These are phyloP conservation scores for Pheucticus melanocephalus DNA, from an alignment of 2,113 vertebrate species.

Conservation along the genomic window DNA sequence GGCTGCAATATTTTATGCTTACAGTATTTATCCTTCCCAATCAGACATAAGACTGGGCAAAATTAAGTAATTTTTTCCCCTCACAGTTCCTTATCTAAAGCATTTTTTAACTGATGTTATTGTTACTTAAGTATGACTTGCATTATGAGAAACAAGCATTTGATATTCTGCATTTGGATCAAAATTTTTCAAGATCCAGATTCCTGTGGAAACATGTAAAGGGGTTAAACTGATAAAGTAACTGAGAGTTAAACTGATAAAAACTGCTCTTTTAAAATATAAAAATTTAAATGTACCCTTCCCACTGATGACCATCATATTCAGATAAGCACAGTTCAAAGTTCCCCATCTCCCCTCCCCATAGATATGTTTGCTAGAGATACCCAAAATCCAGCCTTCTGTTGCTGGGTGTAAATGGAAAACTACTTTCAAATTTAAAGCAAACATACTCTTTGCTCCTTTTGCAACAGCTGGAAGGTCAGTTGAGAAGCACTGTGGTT, in stretches of 20 bases:
- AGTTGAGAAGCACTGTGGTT: neutral
- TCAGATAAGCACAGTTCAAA: neutral
- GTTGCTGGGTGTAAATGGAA: neutral
- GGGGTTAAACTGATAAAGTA: neutral
- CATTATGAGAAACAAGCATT: neutral
- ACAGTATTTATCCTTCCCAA: neutral
- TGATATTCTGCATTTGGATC: neutral
- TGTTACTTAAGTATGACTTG: neutral
- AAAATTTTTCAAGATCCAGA: neutral
- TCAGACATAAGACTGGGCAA: neutral
- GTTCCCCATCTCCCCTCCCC: neutral
- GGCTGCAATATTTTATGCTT: neutral
- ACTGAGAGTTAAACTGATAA: neutral
- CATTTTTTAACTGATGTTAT: neutral
- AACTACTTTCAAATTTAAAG: neutral
- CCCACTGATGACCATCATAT: neutral
- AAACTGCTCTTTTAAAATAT: neutral
- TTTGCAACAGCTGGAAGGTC: neutral
- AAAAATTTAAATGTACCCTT: neutral
- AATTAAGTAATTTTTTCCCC: neutral
- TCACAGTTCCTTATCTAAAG: neutral
- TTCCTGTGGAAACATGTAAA: neutral
- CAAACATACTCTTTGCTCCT: conserved; percentile 24
- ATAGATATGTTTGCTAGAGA: neutral
- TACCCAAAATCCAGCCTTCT: neutral